Conservation (phyloP, 2,797 vertebrate species). For the Thamnophis elegans region DNA sequence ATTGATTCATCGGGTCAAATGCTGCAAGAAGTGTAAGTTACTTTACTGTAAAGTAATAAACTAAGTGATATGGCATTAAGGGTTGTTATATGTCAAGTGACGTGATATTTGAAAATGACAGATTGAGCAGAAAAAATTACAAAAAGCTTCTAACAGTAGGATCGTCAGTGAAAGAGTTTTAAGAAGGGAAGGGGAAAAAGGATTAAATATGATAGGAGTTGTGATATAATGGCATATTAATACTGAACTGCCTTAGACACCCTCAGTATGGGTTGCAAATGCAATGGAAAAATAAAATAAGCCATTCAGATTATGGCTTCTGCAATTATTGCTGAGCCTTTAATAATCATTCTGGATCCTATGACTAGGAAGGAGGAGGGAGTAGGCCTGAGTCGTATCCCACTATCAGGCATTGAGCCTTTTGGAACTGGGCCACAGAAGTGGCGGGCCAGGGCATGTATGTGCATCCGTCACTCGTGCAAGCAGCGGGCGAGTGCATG, state of each 20-base stretch:
- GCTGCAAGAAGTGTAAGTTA: constrained; percentile 79
- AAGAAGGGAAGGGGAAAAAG: neutral
- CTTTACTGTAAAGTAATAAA: constrained; percentile 6
- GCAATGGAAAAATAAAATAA: neutral
- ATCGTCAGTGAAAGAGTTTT: neutral
- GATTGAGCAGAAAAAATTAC: neutral
- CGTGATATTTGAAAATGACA: neutral
- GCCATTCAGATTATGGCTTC: neutral
- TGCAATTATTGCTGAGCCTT: neutral
- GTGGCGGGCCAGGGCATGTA: neutral
- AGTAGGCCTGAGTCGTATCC: neutral
- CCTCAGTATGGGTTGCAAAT: neutral
- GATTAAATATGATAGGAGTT: neutral
- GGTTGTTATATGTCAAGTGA: neutral
- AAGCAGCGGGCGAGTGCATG: too few species aligned
- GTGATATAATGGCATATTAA: neutral
- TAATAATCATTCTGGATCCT: neutral
- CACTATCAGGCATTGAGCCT: neutral
- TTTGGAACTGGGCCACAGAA: neutral
- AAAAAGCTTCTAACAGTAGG: neutral
- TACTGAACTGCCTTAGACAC: neutral
- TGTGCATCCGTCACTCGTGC: neutral
- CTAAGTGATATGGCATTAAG: neutral
- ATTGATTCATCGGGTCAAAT: constrained; percentile 67
- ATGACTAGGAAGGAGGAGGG: neutral